Conservation (phyloP, 2,888 invertebrate species). For the Rhingia campestris region DNA sequence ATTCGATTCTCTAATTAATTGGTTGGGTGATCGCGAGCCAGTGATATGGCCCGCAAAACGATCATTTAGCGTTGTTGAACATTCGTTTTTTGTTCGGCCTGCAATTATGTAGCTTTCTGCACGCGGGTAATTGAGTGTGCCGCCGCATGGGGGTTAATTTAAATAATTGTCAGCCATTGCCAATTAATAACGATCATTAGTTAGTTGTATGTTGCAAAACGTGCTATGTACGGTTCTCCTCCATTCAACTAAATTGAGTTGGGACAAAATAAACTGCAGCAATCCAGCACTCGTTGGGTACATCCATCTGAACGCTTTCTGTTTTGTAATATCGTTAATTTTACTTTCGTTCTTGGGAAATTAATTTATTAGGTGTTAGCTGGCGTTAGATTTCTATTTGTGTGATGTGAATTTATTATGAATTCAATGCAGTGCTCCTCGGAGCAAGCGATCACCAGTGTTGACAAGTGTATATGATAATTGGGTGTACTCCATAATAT, state of each 20-base stretch:
- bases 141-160: slow-evolving; percentile 63
- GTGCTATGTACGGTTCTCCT: slow-evolving; percentile 42
- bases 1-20: slow-evolving; percentile 67
- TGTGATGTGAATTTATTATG: slow-evolving; percentile 45
- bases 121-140: slow-evolving; percentile 51
- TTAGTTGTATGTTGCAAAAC: slow-evolving; percentile 66
- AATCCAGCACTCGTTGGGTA: not conserved
- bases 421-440: slow-evolving; percentile 45
- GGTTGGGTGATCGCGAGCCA: slow-evolving; percentile 47
- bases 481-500: slow-evolving; percentile 47
- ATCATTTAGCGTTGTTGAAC: slow-evolving; percentile 66
- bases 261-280: slow-evolving; percentile 1
- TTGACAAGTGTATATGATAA: slow-evolving; percentile 54
- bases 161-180: slow-evolving; percentile 71
- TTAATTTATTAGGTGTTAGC: slow-evolving; percentile 49
- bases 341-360: slow-evolving; percentile 59
- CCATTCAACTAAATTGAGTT: slow-evolving; percentile 5
- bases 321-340: slow-evolving; percentile 36
- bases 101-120: slow-evolving; percentile 51
- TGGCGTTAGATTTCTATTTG: slow-evolving; percentile 57
- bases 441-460: slow-evolving; percentile 1
- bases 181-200: slow-evolving; percentile 72
- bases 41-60: slow-evolving; percentile 49
- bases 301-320: slow-evolving; percentile 5
- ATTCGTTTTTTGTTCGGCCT: slow-evolving; percentile 30